These are phyloP conservation scores for Ichneumoninae sp. DNA, from an alignment of 2,888 invertebrate species.

Conservation along the genomic window DNA sequence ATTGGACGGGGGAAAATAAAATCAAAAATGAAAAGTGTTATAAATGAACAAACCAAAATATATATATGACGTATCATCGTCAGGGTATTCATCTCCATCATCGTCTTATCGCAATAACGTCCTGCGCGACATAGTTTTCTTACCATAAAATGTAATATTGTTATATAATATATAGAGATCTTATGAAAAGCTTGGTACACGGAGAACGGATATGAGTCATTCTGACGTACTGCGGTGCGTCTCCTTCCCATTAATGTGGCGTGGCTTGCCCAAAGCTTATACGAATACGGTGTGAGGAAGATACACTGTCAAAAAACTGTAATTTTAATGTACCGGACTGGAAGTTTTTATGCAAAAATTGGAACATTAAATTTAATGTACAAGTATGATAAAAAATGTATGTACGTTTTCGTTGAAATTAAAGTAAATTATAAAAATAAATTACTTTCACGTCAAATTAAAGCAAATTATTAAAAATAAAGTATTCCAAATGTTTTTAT, in stretches of 20 bases:
- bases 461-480: no score
- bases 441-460: no score
- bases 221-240: slow-evolving; percentile 31
- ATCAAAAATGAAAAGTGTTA: background rate
- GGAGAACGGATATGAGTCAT: slow-evolving; percentile 54
- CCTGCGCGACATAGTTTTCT: slow-evolving; percentile 45
- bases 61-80: slow-evolving; percentile 38
- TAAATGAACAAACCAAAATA: slow-evolving; percentile 34
- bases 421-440: no score
- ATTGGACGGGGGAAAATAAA: slow-evolving; percentile 9
- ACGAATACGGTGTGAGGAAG: slow-evolving; percentile 65
- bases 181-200: slow-evolving; percentile 70
- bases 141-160: slow-evolving; percentile 34
- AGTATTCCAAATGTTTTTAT: no score
- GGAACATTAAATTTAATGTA: no score
- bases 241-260: slow-evolving; percentile 43
- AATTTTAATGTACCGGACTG: no score
- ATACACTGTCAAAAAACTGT: background rate
- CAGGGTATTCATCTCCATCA: slow-evolving; percentile 12
- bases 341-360: no score
- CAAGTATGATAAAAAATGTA: no score
- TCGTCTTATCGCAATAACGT: slow-evolving; percentile 35
- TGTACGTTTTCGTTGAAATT: no score
- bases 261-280: slow-evolving; percentile 58
- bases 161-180: slow-evolving; percentile 70